Base-by-base conservation (phyloP, 2,888 invertebrate genomes). In the Molanna angustata region DNA sequence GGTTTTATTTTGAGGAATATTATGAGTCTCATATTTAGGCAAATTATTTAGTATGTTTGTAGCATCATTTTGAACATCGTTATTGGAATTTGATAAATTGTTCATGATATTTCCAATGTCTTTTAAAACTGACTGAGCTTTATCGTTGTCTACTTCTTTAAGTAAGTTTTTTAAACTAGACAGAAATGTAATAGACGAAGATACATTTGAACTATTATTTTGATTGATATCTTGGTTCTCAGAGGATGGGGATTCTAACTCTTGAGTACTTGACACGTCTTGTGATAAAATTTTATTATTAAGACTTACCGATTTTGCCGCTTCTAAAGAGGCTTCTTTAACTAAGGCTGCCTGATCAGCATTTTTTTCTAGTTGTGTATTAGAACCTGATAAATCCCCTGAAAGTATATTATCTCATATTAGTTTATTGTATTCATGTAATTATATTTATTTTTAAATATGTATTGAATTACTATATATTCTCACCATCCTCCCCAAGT, bases 91-190 rank as follows among this genome's bases (percentile, higher is more conserved):
- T n/a, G n/a, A n/a, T 66, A 73, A 72, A 35, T 68, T 71, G 1
- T 69, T 71, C 42, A 73, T 73, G 1, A 73, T 65, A 32, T 64
- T 68, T 56, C 72, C 73, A 4, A 73, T 68, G 60, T 73, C 73
- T 60, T 54, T 57, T 37, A 59, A 44, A 11, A 59, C 52, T 3
- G 42, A 31, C 21, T 54, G 39, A 27, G 49, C 40, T 45, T 56
- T 46, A 16, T 14, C 16, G 19, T 33, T 47, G 19, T 56, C 42
- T 4, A 51, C 47, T 45, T 52, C 48, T 48, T 49, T 43, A 21
- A 58, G 56, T 6, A 58, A 43, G 16, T 58, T 49, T 46, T 37
- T 42, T 19, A 58, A 46, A 31, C 42, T 49, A 17, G 45, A 42
- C 16, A 58, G 33, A 14, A 58, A 41, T 16, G 48, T 19, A 2